Percentiles rank a stretch among this genome's conserved stretches.
phyloP scores from a whole-genome alignment of 2,797 vertebrate genomes.

The Sphenopsis melanotis region DNA sequence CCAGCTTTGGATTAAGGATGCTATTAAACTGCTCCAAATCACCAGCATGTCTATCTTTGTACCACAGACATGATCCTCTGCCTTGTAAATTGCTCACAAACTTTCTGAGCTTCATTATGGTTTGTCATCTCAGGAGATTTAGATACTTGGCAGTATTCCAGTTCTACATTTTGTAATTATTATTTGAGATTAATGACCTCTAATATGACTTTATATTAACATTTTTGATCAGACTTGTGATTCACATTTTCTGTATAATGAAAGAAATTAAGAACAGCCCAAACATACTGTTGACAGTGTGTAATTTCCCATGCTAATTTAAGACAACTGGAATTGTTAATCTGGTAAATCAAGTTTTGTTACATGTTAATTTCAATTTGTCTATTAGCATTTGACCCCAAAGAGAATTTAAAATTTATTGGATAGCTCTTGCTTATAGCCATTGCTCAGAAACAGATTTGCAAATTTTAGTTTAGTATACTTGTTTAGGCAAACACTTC shows the following conservation, averaged over 20 bases:
- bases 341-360: neutral
- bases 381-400: neutral
- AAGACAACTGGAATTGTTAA: neutral
- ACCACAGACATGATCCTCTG: neutral
- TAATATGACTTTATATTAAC: neutral
- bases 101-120: neutral
- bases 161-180: neutral
- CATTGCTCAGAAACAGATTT: neutral
- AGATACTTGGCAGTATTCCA: neutral
- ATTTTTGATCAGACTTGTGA: neutral
- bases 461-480: neutral
- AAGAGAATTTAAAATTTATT: neutral
- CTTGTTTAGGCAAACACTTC: neutral
- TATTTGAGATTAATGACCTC: neutral
- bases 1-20: neutral
- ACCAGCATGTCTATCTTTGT: neutral
- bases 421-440: neutral
- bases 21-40: neutral
- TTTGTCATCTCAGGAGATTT: neutral
- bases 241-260: neutral
- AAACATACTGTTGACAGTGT: neutral
- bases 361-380: neutral
- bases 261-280: neutral
- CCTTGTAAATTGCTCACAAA: neutral
- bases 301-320: slow-evolving; percentile 6